Evolutionary conservation across 2,888 invertebrate species (phyloP).

Genomic region (Xestoiulus laeticollis): DNA sequence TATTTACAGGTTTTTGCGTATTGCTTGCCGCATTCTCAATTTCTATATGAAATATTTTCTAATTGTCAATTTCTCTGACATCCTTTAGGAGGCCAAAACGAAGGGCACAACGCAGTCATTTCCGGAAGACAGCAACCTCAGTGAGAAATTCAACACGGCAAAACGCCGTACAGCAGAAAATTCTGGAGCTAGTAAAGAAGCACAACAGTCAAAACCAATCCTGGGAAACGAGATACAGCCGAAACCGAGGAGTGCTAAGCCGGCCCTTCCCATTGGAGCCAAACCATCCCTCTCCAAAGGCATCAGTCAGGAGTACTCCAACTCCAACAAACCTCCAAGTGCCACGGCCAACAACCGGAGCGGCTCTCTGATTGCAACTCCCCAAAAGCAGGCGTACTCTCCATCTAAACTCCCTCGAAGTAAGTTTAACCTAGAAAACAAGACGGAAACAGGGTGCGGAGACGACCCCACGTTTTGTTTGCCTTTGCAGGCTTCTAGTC

Average conservation of each 20-base stretch:
- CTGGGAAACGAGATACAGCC: not conserved
- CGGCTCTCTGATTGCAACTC: not conserved
- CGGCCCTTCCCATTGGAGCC: not conserved
- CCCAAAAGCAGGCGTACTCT: not conserved
- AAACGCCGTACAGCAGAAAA: not conserved
- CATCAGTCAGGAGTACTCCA: not conserved
- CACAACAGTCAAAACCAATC: not conserved
- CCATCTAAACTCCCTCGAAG: slow-evolving; percentile 52
- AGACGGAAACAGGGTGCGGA: not conserved
- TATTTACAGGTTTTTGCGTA: too few relatives aligned
- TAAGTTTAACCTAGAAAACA: slow-evolving; percentile 20
- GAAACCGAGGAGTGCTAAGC: not conserved
- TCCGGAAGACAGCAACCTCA: slow-evolving; percentile 41
- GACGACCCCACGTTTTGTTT: slow-evolving; percentile 44
- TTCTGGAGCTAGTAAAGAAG: not conserved
- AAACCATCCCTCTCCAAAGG: not conserved
- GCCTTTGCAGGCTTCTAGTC: slow-evolving; percentile 49
- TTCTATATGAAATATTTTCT: not conserved
- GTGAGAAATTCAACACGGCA: not conserved
- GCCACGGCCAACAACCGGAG: not conserved
- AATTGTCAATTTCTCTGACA: not conserved
- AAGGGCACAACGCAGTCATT: slow-evolving; percentile 40
- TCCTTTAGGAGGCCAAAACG: slow-evolving; percentile 9
- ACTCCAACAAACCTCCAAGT: not conserved
- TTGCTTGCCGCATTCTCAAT: too few relatives aligned